Evolutionary conservation across 2,113 vertebrate species (phyloP).

Genomic region (Ellobius talpinus): DNA sequence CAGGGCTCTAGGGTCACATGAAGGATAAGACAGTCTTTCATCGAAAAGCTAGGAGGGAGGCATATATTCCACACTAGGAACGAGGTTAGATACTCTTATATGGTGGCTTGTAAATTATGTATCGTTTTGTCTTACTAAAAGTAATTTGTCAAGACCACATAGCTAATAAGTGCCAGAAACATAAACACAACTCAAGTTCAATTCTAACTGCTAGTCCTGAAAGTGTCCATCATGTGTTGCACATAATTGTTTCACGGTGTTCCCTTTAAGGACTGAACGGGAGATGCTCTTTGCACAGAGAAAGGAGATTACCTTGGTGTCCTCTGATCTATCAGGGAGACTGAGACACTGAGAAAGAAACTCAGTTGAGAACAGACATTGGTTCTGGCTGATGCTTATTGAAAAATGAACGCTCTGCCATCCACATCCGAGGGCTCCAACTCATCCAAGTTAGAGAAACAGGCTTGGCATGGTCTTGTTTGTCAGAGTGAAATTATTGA

Average conservation of each 20-base stretch:
- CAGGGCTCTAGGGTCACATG: not conserved
- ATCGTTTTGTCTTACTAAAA: slow-evolving; percentile 43
- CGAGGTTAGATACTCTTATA: not conserved
- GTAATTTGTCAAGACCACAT: slow-evolving; percentile 44
- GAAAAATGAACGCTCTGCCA: slow-evolving; percentile 53
- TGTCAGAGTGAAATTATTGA: not conserved
- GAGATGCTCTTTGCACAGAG: slow-evolving; percentile 12
- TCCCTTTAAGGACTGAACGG: not conserved
- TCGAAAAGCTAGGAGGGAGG: not conserved
- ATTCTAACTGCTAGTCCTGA: not conserved
- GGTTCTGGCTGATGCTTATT: slow-evolving; percentile 39
- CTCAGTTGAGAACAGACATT: not conserved
- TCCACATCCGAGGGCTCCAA: not conserved
- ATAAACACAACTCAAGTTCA: slow-evolving; percentile 43
- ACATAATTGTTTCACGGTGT: slow-evolving; percentile 15
- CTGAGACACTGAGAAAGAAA: slow-evolving; percentile 54
- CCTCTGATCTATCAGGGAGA: slow-evolving; percentile 23
- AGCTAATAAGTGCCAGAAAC: slow-evolving; percentile 16
- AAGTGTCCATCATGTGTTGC: not conserved
- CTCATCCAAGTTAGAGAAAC: slow-evolving; percentile 64
- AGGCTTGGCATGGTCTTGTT: slow-evolving; percentile 44
- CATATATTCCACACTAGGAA: not conserved
- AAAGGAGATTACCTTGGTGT: slow-evolving; percentile 3
- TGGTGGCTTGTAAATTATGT: slow-evolving; percentile 22
- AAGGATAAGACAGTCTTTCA: not conserved